Evolutionary conservation across 2,888 invertebrate species (phyloP).

Genomic region (Tiphia femorata): DNA sequence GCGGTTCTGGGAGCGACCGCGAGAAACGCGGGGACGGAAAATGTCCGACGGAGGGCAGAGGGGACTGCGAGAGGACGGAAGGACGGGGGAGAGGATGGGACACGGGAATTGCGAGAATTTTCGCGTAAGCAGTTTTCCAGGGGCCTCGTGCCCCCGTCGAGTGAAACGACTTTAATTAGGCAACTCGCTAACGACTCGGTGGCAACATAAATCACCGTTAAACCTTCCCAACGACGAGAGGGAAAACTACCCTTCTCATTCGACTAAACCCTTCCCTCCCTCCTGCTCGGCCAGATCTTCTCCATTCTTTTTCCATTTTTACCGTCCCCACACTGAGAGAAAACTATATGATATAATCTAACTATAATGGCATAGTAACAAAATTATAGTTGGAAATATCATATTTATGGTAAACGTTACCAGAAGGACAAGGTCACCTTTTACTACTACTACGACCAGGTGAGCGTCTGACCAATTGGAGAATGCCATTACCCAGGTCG

Average conservation of each 20-base stretch:
- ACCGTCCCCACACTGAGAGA: too few relatives aligned
- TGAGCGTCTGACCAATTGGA: too few relatives aligned
- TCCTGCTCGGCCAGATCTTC: not conserved
- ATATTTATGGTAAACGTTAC: too few relatives aligned
- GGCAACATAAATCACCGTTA: slow-evolving; percentile 56
- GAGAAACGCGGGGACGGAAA: too few relatives aligned
- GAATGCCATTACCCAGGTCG: not conserved
- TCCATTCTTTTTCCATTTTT: too few relatives aligned
- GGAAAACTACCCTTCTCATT: slow-evolving; percentile 7
- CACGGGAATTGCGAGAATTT: slow-evolving; percentile 28
- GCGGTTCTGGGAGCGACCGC: too few relatives aligned
- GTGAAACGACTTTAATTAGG: slow-evolving; percentile 54
- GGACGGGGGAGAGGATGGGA: slow-evolving; percentile 8
- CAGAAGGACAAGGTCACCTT: slow-evolving; percentile 95
- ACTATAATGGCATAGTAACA: too few relatives aligned
- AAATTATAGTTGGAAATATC: too few relatives aligned
- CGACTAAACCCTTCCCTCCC: slow-evolving; percentile 1
- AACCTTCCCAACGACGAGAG: slow-evolving; percentile 30
- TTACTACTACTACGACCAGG: slow-evolving; percentile 97
- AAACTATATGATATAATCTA: too few relatives aligned
- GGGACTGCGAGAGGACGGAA: slow-evolving; percentile 1
- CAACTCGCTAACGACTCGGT: slow-evolving; percentile 51
- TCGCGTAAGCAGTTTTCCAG: slow-evolving; percentile 48
- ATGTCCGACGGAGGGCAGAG: too few relatives aligned
- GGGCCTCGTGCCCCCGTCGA: slow-evolving; percentile 28